Conservation (phyloP, 2,797 vertebrate species). For the Vespertilio murinus region DNA sequence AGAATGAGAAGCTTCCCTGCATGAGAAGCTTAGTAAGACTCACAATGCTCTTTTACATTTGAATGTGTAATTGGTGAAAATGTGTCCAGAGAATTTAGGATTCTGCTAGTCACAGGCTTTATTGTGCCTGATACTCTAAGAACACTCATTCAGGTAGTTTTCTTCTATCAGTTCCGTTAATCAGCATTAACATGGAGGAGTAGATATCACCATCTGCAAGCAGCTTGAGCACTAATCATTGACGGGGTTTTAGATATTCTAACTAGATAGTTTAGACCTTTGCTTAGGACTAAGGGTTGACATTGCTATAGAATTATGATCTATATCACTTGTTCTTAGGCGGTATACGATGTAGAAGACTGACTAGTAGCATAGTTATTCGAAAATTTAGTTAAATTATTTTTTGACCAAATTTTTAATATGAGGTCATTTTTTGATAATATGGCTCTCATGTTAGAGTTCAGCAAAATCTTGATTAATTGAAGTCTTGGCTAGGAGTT, state of each 20-base stretch:
- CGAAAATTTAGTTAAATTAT: slow-evolving; percentile 33
- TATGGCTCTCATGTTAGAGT: slow-evolving; percentile 44
- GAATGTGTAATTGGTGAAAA: slow-evolving; percentile 46
- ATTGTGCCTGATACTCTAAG: neutral
- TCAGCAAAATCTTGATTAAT: slow-evolving; percentile 57
- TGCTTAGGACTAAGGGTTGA: neutral
- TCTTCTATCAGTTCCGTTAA: slow-evolving; percentile 21
- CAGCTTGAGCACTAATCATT: neutral
- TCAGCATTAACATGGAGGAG: slow-evolving; percentile 6
- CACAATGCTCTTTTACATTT: slow-evolving; percentile 55
- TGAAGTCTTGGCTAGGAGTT: slow-evolving; percentile 33
- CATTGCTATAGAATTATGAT: neutral
- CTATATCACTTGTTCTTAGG: neutral
- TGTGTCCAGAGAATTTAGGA: slow-evolving; percentile 33
- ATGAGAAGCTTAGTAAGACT: slow-evolving; percentile 26
- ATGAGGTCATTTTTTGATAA: slow-evolving; percentile 23
- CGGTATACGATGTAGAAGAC: neutral
- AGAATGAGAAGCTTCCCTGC: neutral
- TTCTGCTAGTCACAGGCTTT: slow-evolving; percentile 31
- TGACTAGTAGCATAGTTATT: neutral
- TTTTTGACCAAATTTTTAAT: slow-evolving; percentile 24
- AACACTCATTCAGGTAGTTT: neutral
- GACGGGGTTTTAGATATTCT: neutral
- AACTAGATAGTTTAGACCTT: neutral
- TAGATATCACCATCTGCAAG: neutral